Evolutionary conservation across 2,888 invertebrate genomes (phyloP), one percentile per base, ranked within the genome.

Genomic region (Prenolepis imparis): DNA sequence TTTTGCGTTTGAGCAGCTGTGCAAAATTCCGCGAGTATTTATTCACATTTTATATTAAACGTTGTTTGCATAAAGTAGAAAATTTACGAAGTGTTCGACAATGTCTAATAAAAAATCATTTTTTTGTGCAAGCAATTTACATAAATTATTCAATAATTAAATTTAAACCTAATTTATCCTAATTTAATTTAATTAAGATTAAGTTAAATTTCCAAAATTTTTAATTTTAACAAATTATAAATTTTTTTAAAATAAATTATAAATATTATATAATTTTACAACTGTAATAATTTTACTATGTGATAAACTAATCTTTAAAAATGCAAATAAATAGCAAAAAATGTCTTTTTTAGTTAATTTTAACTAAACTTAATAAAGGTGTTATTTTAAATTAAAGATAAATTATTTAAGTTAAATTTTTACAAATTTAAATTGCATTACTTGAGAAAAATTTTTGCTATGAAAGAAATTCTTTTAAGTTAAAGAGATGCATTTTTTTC

Each of bases 1-100:
- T 59, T 48, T 72, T 59, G 59, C 36, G 72, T 59, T 80, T 70
- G 70, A 70, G 48, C 36, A 72, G 59, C 59, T 44, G 70, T 32
- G 36, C 21, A 32, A 80, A 57, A 70, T 72, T 80, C 18, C 12
- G 28, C 32, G 36, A 24, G 9, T 70, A 78, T 36, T 70, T 80
- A 78, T 78, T 59, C 32, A 59, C 59, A 59, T 36, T 61, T 72
- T 61, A 36, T 70, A 80, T 59, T 28, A 28, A 28, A 28, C 4
- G 36, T 8, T 70, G 24, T 28, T 39, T 28, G 55, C 0, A 2
- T 21, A 32, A 44, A n/a, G 12, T n/a, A 44, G 66, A 5, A 9
- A 67, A 4, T n/a, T 41, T 18, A 18, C 18, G 24, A 3, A 4
- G 8, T 63, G n/a, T 28, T 41, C 15, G 39, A 77, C n/a, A 57